phyloP scores from a whole-genome alignment of 2,113 vertebrate genomes.

The Macheiramphus alcinus region DNA sequence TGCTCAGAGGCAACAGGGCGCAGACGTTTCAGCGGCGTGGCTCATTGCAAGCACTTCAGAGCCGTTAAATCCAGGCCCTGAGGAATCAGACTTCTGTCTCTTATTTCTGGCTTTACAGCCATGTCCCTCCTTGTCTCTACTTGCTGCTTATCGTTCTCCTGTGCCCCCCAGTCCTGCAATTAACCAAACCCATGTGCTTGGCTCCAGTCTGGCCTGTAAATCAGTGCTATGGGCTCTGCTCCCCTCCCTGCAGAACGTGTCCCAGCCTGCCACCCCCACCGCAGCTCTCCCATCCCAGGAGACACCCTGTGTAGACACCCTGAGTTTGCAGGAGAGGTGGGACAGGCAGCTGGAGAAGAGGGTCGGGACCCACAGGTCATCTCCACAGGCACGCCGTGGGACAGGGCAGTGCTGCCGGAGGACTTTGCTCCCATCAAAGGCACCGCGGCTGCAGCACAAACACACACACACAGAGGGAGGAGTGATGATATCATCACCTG shows the following conservation, averaged over 20 bases:
- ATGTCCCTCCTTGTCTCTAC: neutral
- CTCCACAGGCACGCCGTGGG: fast-evolving
- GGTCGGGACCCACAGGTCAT: fast-evolving
- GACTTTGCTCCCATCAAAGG: neutral
- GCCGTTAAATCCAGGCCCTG: neutral
- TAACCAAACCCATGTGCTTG: neutral
- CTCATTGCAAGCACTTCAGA: neutral
- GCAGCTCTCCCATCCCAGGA: neutral
- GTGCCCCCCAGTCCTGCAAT: neutral
- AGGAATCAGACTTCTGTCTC: neutral
- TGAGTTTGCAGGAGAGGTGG: neutral
- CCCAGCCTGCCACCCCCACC: neutral
- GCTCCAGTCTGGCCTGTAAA: neutral
- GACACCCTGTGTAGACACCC: neutral
- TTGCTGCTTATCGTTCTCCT: neutral
- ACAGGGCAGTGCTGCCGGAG: fast-evolving
- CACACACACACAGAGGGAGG: neutral
- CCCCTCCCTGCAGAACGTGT: neutral
- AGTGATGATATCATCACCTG: slow-evolving; percentile 23
- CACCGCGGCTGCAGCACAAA: neutral
- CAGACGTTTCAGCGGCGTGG: fast-evolving
- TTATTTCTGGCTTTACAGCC: neutral
- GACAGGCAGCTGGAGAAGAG: neutral
- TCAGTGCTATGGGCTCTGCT: fast-evolving
- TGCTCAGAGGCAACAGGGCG: fast-evolving